Percentiles rank a stretch among this genome's conserved stretches.
Conservation (phyloP, 1,140 invertebrate genomes). For the Lepidotrigona ventralis region DNA sequence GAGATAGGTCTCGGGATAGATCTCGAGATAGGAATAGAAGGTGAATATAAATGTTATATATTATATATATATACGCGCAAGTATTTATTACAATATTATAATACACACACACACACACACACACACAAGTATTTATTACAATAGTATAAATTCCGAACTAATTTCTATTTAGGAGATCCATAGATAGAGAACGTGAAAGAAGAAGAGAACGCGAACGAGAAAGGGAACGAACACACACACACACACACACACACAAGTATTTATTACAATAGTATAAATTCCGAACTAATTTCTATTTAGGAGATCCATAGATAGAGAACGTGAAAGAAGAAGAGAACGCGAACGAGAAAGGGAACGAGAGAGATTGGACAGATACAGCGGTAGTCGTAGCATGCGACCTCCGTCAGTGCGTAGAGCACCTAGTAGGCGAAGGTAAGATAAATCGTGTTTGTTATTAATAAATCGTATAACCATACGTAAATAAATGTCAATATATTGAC, state of each 20-base stretch:
- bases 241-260: neutral
- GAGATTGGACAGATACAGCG: slow-evolving; percentile 79
- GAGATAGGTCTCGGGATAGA: slow-evolving; percentile 67
- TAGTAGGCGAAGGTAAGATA: slow-evolving; percentile 75
- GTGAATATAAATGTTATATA: slow-evolving; percentile 25
- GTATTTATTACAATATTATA: neutral
- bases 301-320: slow-evolving; percentile 75
- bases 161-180: slow-evolving; percentile 68
- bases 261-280: neutral
- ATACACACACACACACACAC: too few relatives aligned
- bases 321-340: slow-evolving; percentile 78
- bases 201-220: slow-evolving; percentile 79
- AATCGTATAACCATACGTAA: neutral
- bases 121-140: neutral
- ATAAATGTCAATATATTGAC: neutral
- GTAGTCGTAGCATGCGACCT: slow-evolving; percentile 76
- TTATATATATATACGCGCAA: too few relatives aligned
- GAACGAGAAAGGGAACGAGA: slow-evolving; percentile 78
- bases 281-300: slow-evolving; percentile 52
- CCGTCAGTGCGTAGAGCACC: slow-evolving; percentile 77
- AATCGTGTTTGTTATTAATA: neutral
- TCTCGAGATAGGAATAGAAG: slow-evolving; percentile 67
- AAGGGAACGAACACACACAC: too few relatives aligned
- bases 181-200: slow-evolving; percentile 74
- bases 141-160: neutral